Evolutionary conservation across 2,888 invertebrate genomes (phyloP).

Genomic region (Limnephilus auricula): DNA sequence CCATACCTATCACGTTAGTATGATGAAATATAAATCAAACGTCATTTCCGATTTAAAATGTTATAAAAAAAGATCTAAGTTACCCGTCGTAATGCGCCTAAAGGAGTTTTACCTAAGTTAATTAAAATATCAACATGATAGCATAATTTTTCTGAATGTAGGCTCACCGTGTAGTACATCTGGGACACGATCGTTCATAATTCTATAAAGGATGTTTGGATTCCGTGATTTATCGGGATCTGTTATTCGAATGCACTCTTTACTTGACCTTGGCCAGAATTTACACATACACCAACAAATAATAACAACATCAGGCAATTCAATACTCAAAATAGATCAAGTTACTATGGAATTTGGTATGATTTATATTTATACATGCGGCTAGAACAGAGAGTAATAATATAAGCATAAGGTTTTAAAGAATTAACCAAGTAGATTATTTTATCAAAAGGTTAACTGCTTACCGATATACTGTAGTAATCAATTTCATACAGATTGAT

Average conservation of each 20-base stretch:
- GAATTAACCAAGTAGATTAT: background rate
- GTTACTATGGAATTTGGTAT: background rate
- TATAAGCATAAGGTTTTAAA: background rate
- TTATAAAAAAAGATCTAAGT: no score
- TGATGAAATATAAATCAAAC: no score
- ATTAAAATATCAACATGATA: background rate
- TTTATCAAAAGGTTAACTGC: no score
- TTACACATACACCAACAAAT: slow-evolving; percentile 16
- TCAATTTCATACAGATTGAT: background rate
- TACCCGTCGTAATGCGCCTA: no score
- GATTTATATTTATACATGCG: slow-evolving; percentile 24
- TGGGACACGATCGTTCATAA: slow-evolving; percentile 30
- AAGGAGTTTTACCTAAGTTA: no score
- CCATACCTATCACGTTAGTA: no score
- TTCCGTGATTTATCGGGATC: slow-evolving; percentile 47
- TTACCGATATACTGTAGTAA: background rate
- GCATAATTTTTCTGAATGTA: background rate
- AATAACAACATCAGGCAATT: slow-evolving; percentile 11
- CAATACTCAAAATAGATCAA: background rate
- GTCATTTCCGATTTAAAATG: no score
- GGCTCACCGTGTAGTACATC: background rate
- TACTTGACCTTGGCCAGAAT: slow-evolving; percentile 41
- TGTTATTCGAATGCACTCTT: slow-evolving; percentile 28
- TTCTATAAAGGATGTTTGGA: slow-evolving; percentile 31
- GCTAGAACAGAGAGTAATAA: background rate